Percentiles rank a stretch among this genome's conserved stretches.
Evolutionary conservation across 1,140 invertebrate species (phyloP).

Genomic region (Liolophura sinensis): DNA sequence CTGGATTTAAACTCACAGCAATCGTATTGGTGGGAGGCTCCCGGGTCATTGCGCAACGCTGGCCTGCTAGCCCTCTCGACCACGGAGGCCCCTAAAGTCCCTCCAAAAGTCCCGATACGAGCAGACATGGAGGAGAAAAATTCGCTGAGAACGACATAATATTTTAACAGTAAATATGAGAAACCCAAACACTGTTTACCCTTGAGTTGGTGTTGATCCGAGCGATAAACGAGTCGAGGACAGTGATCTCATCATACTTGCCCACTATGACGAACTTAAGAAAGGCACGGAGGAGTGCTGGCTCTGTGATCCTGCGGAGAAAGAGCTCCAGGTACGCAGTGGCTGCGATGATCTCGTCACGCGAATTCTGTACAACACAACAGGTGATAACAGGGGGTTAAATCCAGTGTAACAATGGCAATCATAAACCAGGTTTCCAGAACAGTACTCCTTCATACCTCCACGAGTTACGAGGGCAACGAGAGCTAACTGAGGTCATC

Average conservation of each 20-base stretch:
- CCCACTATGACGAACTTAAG: constrained; percentile 84
- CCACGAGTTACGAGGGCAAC: too few relatives aligned
- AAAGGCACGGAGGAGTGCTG: constrained; percentile 79
- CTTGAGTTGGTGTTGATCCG: constrained; percentile 52
- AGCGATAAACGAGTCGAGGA: constrained; percentile 57
- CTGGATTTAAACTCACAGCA: too few relatives aligned
- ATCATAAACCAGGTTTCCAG: constrained; percentile 9
- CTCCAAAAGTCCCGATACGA: too few relatives aligned
- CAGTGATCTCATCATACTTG: constrained; percentile 73
- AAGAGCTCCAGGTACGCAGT: constrained; percentile 91
- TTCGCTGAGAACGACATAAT: not conserved
- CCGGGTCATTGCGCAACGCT: too few relatives aligned
- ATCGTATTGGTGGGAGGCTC: too few relatives aligned
- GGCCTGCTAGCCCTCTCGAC: too few relatives aligned
- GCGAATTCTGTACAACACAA: constrained; percentile 65
- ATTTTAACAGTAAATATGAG: constrained; percentile 3
- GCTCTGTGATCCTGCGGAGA: constrained; percentile 82
- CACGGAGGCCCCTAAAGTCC: too few relatives aligned
- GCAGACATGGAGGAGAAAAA: too few relatives aligned
- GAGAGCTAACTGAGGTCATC: too few relatives aligned
- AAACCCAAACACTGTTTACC: constrained; percentile 27
- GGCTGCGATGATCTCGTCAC: constrained; percentile 85
- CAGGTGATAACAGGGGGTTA: constrained; percentile 3
- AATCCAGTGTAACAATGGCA: too few relatives aligned
- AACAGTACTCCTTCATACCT: not conserved